A percentile compares a stretch with the other conserved stretches of the same genome.
Conservation (phyloP, 2,888 invertebrate species). For the Cephus nigrinus region DNA sequence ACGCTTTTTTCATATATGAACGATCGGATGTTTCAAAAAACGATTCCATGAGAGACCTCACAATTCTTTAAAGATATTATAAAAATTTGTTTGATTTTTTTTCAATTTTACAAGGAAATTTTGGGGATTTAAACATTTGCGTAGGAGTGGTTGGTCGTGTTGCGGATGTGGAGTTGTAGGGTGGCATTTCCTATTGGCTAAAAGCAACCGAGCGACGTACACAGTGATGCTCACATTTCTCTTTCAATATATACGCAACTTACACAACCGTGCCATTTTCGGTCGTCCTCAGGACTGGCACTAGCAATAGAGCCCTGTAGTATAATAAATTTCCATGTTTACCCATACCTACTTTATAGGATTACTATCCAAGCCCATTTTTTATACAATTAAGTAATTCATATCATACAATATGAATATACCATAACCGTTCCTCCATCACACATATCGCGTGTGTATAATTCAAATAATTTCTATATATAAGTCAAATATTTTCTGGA, state of each 20-base stretch:
- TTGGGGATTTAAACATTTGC: conserved; percentile 26
- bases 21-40: not conserved
- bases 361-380: not conserved
- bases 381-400: not conserved
- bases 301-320: not conserved
- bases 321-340: not conserved
- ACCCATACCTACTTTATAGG: not conserved
- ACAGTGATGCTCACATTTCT: conserved; percentile 34
- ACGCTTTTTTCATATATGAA: not conserved
- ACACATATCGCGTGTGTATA: not conserved
- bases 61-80: not conserved
- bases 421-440: not conserved
- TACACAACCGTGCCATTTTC: conserved; percentile 39
- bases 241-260: conserved; percentile 34
- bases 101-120: not conserved
- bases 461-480: not conserved
- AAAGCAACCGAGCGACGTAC: conserved; percentile 38
- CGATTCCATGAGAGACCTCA: not conserved
- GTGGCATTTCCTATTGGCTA: conserved; percentile 42
- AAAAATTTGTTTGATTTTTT: not conserved
- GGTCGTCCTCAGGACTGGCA: conserved; percentile 41
- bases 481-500: not conserved
- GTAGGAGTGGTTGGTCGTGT: conserved; percentile 42
- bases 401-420: not conserved
- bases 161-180: conserved; percentile 40